Base-by-base conservation (phyloP, 1,140 invertebrate species). In the Bombus impatiens region DNA sequence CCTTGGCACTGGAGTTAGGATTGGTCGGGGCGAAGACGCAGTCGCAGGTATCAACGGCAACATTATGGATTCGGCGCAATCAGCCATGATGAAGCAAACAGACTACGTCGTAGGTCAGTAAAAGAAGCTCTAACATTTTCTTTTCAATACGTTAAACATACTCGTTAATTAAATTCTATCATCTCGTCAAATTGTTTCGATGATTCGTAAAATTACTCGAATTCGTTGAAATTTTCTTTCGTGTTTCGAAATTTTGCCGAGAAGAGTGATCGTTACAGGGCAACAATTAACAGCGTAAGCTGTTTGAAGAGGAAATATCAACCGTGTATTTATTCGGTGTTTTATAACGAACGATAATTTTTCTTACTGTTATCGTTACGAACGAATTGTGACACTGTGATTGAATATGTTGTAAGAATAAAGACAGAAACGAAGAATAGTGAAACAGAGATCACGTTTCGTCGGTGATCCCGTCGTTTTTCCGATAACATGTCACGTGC, bases 41-140 rank as follows among this genome's bases (percentile, higher is more conserved):
- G 91, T 93, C 93, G 92, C 93, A 92, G 89, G 89, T 91, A 91
- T 90, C 40, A 92, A 89, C 78, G 89, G 86, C 70, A 87, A 84
- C 80, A 90, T 91, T 93, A 95, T 95, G 93, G 95, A 95, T 93
- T 92, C 94, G 82, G 86, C 93, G 83, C 90, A 94, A 83, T 91
- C 94, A 90, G 87, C 93, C 87, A 94, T 94, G 93, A 93, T 94
- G 88, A 94, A 94, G 90, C 91, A 95, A 88, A 85, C 92, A 25
- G 93, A 94, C 93, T 94, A 93, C 91, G 93, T 95, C 91, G 93
- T 95, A 91, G 95, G 95, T 95, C 87, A 93, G 95, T 94, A 71
- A 70, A 84, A 71, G 59, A 10, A 22, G 1, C 62, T 86, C 12
- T 3, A 22, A 57, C 9, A 80, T 18, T 32, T 59, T 86, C 53